A percentile compares a stretch with the other conserved stretches of the same genome.
phyloP scores from a whole-genome alignment of 2,797 vertebrate species.

The Syndactyla subalaris region DNA sequence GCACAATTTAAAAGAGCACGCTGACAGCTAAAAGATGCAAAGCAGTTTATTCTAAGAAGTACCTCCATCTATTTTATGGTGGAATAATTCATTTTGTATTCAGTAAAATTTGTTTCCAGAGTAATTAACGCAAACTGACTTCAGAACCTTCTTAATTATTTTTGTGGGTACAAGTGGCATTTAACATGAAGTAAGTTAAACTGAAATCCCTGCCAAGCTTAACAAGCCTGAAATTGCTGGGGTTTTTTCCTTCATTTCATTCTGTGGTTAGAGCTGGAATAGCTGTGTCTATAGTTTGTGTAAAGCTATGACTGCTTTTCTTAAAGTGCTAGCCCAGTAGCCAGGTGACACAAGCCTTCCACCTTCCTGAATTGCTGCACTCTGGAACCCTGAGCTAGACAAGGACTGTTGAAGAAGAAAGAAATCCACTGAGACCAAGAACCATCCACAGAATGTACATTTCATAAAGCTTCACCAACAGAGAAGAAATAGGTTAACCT shows the following conservation, averaged over 20 bases:
- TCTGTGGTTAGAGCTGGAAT: not conserved
- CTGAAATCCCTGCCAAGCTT: constrained; percentile 6
- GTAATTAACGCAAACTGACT: constrained; percentile 12
- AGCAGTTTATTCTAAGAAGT: constrained; percentile 43
- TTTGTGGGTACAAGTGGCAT: not conserved
- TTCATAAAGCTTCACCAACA: not conserved
- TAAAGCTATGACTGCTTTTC: not conserved
- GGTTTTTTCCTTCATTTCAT: not conserved
- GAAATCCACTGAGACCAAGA: not conserved
- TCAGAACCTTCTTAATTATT: constrained; percentile 27
- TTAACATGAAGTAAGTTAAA: not conserved
- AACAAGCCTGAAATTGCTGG: not conserved
- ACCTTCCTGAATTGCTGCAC: not conserved
- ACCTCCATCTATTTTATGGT: not conserved
- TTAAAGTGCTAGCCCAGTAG: not conserved
- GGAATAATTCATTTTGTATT: constrained; percentile 30
- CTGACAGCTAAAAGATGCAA: constrained; percentile 54
- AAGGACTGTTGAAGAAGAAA: not conserved
- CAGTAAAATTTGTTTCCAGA: constrained; percentile 39
- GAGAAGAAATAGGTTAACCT: not conserved
- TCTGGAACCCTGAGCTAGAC: not conserved
- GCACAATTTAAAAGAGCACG: not conserved
- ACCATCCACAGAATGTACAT: not conserved
- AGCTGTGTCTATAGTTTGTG: not conserved
- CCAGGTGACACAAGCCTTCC: not conserved